Evolutionary conservation across 2,113 vertebrate species (phyloP), one percentile per base, ranked within the genome.

Genomic region (Polyodon spathula): DNA sequence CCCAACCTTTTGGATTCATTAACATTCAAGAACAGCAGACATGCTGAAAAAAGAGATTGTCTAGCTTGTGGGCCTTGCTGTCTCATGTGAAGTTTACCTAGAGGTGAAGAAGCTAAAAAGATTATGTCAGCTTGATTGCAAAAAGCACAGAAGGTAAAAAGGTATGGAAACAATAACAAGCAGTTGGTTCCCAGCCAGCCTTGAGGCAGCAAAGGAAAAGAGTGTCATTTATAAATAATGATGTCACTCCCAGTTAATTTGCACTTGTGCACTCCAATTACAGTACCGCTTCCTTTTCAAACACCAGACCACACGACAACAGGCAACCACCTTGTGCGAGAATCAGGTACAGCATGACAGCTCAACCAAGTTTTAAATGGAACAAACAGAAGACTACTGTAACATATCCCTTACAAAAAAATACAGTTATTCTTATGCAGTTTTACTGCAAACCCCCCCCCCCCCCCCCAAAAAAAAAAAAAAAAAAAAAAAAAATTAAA

Each of bases 141-240:
- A 17, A 55, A 60, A 58, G 56, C 61, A 41, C 8, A 5, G 38
- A 54, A 56, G n/a, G 53, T 56, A 52, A 37, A 57, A 37, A 14
- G 38, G 40, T 58, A 40, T 17, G 40, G 52, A 60, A 68, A 63
- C 66, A 66, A 63, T 63, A 66, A 61, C 43, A 50, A 16, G 15
- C 44, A 38, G 38, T 42, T 44, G 46, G 44, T 63, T 55, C 62
- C 54, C 54, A 54, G 63, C 59, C 41, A 11, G 40, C 60, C 71
- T 27, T 17, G 37, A 43, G 67, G 67, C 60, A 51, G 10, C 59
- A 57, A 42, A 63, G 63, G 64, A 53, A 67, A 57, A 66, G 56
- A 56, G 56, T 65, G 64, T 70, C 65, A 73, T 63, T 69, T 67
- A 65, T 70, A 67, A 63, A 67, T 61, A 66, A 66, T 70, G 60